A percentile compares a stretch with the other conserved stretches of the same genome.
Evolutionary conservation across 2,797 vertebrate species (phyloP).

Genomic region (Chromobotia macracanthus): DNA sequence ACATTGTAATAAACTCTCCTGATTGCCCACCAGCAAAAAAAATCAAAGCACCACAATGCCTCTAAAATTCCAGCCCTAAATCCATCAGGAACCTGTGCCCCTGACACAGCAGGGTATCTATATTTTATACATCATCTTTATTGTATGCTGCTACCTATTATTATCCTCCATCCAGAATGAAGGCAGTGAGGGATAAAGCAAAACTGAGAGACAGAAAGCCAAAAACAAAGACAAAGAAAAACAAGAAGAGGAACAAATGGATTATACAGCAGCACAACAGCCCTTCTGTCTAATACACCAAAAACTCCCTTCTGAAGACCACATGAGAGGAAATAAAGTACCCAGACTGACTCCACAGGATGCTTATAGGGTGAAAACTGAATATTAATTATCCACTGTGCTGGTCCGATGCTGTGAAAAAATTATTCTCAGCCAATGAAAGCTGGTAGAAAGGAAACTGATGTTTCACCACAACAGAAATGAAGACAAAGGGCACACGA

Average conservation of each 20-base stretch:
- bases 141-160: conserved; percentile 14
- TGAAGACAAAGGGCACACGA: not conserved
- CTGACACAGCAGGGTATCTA: conserved; percentile 9
- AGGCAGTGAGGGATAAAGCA: not conserved
- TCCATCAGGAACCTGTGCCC: not conserved
- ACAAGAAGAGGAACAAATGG: conserved; percentile 28
- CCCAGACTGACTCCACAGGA: conserved; percentile 19
- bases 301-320: conserved; percentile 23
- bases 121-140: conserved; percentile 39
- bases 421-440: not conserved
- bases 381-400: not conserved
- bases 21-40: not conserved
- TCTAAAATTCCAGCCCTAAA: not conserved
- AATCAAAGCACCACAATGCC: conserved; percentile 5
- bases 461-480: not conserved
- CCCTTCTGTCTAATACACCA: conserved; percentile 14
- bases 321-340: conserved; percentile 13
- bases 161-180: not conserved
- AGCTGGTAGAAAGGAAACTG: not conserved
- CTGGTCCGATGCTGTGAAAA: not conserved
- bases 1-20: not conserved
- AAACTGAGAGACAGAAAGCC: not conserved
- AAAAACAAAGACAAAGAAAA: conserved; percentile 20
- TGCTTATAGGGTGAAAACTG: not conserved
- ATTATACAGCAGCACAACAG: not conserved